A percentile compares a stretch with the other conserved stretches of the same genome.
These are phyloP conservation scores for Oscheius myriophilus DNA, from an alignment of 2,888 invertebrate species.

Conservation along the genomic window DNA sequence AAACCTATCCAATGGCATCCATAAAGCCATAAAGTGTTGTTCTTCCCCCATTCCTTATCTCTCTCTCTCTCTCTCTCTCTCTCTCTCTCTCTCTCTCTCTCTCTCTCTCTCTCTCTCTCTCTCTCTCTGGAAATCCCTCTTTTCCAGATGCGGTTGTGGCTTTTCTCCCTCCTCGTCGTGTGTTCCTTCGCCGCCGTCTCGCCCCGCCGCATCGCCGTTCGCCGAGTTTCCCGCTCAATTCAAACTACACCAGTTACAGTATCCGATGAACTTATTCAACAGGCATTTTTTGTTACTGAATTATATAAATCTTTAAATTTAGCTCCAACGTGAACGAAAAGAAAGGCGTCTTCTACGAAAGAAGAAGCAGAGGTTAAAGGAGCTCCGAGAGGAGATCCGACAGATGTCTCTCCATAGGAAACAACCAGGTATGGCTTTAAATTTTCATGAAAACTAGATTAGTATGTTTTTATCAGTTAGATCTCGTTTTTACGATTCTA, in stretches of 20 bases:
- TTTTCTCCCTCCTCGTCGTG: slow-evolving; percentile 1
- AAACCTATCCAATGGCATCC: too few species aligned
- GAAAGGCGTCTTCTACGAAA: slow-evolving; percentile 28
- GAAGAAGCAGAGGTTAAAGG: slow-evolving; percentile 28
- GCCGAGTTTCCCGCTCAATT: slow-evolving; percentile 8
- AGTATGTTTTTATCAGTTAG: too few species aligned
- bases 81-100: neutral
- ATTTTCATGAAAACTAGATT: neutral
- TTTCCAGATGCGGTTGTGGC: slow-evolving; percentile 7
- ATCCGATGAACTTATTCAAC: slow-evolving; percentile 14
- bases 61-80: neutral
- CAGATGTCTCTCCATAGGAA: slow-evolving; percentile 17
- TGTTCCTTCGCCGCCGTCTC: neutral
- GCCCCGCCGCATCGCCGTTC: neutral
- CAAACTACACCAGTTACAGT: neutral
- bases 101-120: neutral
- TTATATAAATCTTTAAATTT: too few species aligned
- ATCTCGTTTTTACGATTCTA: neutral
- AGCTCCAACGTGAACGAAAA: slow-evolving; percentile 29
- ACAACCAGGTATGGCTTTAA: slow-evolving; percentile 11
- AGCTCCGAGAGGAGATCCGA: slow-evolving; percentile 27
- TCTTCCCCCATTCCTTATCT: neutral
- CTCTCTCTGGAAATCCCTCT: neutral
- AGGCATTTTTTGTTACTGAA: slow-evolving; percentile 7
- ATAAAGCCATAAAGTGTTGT: too few species aligned